Evolutionary conservation across 2,113 vertebrate species (phyloP).

Genomic region (Cynoglossus semilaevis): DNA sequence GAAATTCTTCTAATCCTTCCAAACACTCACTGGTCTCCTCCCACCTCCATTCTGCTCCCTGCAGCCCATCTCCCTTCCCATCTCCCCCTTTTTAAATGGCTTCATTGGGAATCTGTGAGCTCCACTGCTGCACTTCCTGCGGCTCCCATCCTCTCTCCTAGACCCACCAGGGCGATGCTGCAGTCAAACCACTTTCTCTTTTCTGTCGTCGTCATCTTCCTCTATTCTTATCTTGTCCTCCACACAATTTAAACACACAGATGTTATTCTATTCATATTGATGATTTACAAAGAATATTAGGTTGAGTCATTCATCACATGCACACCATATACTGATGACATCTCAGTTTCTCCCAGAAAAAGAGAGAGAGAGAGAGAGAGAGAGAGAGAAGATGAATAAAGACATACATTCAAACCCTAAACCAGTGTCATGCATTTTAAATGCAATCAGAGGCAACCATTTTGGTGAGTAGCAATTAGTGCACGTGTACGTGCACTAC

Average conservation of each 20-base stretch:
- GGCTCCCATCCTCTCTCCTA: slow-evolving; percentile 31
- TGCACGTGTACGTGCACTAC: slow-evolving; percentile 15
- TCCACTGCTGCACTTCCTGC: slow-evolving; percentile 36
- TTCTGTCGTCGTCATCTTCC: not conserved
- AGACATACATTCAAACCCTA: not conserved
- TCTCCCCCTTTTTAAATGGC: slow-evolving; percentile 54
- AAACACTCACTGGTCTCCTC: slow-evolving; percentile 59
- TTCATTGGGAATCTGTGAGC: slow-evolving; percentile 62
- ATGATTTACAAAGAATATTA: slow-evolving; percentile 40
- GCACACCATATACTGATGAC: slow-evolving; percentile 11
- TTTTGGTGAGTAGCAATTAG: not conserved
- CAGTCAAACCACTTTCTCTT: slow-evolving; percentile 9
- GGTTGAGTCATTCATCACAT: slow-evolving; percentile 41
- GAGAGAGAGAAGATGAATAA: not conserved
- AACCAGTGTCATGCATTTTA: slow-evolving; percentile 9
- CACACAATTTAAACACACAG: slow-evolving; percentile 20
- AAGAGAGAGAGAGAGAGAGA: slow-evolving; percentile 16
- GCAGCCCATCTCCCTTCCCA: slow-evolving; percentile 48
- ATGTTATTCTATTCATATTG: slow-evolving; percentile 29
- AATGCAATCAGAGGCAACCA: slow-evolving; percentile 11
- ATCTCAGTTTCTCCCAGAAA: slow-evolving; percentile 15
- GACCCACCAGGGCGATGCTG: slow-evolving; percentile 43
- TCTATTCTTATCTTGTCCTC: slow-evolving; percentile 7
- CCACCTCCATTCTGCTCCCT: slow-evolving; percentile 42
- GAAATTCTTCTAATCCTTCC: slow-evolving; percentile 66